phyloP scores from a whole-genome alignment of 1,140 invertebrate genomes.

The Trichogramma pretiosum region DNA sequence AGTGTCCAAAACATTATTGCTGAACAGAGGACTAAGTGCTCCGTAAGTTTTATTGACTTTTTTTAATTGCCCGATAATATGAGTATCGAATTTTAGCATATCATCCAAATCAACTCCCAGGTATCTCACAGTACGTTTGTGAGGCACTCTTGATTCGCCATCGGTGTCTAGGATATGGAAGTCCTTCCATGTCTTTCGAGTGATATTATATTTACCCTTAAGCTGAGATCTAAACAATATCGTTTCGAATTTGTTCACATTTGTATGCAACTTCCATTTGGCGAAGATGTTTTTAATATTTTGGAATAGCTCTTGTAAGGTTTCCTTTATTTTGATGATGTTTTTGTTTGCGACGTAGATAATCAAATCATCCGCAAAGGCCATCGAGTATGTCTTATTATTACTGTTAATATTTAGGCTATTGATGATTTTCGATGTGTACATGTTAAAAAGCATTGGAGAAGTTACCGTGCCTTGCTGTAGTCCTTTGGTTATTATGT shows the following conservation, averaged over 20 bases:
- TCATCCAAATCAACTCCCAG: constrained; percentile 16
- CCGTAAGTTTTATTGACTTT: constrained; percentile 12
- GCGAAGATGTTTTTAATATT: constrained; percentile 8
- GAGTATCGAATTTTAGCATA: constrained; percentile 6
- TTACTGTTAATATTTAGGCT: constrained; percentile 1
- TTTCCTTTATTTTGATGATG: neutral
- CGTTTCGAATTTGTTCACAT: constrained; percentile 13
- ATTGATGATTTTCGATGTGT: constrained; percentile 5
- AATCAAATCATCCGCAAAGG: constrained; percentile 15
- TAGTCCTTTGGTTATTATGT: constrained; percentile 15
- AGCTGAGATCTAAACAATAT: constrained; percentile 9
- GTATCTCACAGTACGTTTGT: constrained; percentile 15
- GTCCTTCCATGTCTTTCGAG: neutral
- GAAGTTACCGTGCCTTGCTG: constrained; percentile 21
- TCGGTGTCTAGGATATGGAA: constrained; percentile 3
- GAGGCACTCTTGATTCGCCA: neutral
- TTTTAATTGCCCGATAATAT: constrained; percentile 6
- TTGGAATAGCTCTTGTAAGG: constrained; percentile 7
- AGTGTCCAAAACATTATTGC: too few species aligned
- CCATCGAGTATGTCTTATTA: neutral
- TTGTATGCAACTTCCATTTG: constrained; percentile 15
- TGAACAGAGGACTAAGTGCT: too few species aligned
- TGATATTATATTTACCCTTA: neutral
- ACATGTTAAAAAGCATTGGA: constrained; percentile 19
- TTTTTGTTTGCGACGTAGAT: constrained; percentile 4